Conservation (phyloP, 2,113 vertebrate genomes). For the Sphyrna mokarran region DNA sequence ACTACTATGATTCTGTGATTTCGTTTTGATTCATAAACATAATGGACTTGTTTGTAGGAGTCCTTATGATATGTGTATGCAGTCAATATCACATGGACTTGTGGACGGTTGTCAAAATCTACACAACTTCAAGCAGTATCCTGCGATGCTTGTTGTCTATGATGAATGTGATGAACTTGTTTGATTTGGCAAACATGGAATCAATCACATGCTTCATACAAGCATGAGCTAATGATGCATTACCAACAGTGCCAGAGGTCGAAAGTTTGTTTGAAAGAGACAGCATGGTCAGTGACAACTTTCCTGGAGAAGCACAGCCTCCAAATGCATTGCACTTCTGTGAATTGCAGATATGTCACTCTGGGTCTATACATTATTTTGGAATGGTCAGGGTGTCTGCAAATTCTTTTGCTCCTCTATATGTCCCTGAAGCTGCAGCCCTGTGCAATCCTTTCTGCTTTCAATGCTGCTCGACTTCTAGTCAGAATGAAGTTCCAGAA, state of each 20-base stretch:
- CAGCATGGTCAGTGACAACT: background rate
- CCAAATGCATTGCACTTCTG: background rate
- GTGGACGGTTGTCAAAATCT: background rate
- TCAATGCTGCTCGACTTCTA: background rate
- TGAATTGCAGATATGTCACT: background rate
- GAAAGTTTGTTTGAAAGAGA: background rate
- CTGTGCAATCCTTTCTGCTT: background rate
- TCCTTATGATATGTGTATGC: no score
- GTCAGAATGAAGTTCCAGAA: no score
- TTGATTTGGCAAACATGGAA: background rate
- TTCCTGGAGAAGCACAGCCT: background rate
- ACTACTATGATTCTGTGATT: no score
- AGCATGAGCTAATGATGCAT: background rate
- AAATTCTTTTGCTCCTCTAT: background rate
- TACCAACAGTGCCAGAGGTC: background rate
- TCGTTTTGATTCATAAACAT: no score
- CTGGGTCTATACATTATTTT: background rate
- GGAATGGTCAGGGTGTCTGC: background rate
- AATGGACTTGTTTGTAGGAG: no score
- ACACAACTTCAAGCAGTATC: background rate
- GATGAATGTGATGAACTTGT: background rate
- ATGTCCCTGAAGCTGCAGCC: background rate
- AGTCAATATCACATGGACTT: no score
- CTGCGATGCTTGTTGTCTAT: background rate
- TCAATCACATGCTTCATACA: background rate